phyloP scores from a whole-genome alignment of 2,797 vertebrate genomes.

The Lophius americanus region DNA sequence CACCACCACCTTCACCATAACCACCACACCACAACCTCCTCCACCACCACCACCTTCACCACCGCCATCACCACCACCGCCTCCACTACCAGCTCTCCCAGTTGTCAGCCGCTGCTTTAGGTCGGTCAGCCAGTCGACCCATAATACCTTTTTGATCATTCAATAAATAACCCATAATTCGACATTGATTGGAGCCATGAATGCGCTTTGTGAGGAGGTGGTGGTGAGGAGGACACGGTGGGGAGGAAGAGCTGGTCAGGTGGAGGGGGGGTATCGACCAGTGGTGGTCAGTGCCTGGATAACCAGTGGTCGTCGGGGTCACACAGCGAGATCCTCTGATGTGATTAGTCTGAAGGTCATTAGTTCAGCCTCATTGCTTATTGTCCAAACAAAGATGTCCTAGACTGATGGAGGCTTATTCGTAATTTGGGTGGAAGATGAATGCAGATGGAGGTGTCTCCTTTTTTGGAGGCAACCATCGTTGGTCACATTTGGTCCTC shows the following conservation, averaged over 20 bases:
- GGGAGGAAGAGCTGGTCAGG: conserved; percentile 51
- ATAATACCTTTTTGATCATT: conserved; percentile 89
- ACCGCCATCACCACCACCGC: conserved; percentile 64
- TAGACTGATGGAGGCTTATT: conserved; percentile 69
- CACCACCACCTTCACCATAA: no score
- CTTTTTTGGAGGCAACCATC: conserved; percentile 8
- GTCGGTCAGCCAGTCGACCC: conserved; percentile 67
- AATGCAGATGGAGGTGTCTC: conserved; percentile 16
- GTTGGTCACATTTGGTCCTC: conserved; percentile 9
- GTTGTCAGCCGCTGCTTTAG: conserved; percentile 73
- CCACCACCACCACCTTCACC: no score
- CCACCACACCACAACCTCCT: no score
- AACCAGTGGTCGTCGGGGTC: conserved; percentile 82
- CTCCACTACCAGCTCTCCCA: conserved; percentile 47
- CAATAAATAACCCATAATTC: conserved; percentile 91
- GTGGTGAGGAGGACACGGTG: conserved; percentile 40
- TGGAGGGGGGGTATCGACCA: conserved; percentile 79
- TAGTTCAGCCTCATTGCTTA: conserved; percentile 76
- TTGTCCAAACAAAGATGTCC: conserved; percentile 79
- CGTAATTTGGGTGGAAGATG: conserved; percentile 72
- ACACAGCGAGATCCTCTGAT: conserved; percentile 61
- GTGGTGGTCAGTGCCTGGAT: conserved; percentile 81
- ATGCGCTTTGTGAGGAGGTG: conserved; percentile 71
- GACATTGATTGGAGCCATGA: conserved; percentile 87
- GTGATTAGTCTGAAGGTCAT: conserved; percentile 81